Percentiles rank a stretch among this genome's conserved stretches.
phyloP scores from a whole-genome alignment of 2,888 invertebrate genomes.

The Dasypogon diadema region DNA sequence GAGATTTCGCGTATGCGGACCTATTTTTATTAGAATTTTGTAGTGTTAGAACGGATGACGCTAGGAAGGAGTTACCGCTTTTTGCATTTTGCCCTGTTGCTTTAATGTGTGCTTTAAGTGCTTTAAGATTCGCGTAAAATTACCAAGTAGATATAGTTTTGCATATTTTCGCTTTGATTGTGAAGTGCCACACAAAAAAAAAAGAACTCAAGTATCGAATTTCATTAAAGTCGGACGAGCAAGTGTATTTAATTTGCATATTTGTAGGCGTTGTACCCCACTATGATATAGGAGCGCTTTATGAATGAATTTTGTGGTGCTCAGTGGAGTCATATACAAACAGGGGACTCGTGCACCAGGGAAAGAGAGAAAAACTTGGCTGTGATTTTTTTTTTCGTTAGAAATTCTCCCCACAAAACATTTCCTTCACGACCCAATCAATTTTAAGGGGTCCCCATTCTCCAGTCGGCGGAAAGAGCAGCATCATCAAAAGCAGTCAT shows the following conservation, averaged over 20 bases:
- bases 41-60: no score
- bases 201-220: background rate
- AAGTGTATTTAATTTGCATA: background rate
- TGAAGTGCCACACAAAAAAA: background rate
- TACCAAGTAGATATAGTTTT: background rate
- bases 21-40: no score
- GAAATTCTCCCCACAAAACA: background rate
- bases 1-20: no score
- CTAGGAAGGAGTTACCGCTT: conserved; percentile 12
- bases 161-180: background rate
- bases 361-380: background rate
- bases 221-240: background rate
- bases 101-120: conserved; percentile 49
- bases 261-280: background rate
- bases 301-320: no score
- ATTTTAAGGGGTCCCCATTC: background rate
- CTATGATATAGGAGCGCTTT: no score
- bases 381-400: background rate
- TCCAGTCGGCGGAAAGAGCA: background rate
- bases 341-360: no score
- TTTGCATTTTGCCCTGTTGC: conserved; percentile 29
- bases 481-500: background rate
- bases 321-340: no score
- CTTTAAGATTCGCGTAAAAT: conserved; percentile 24
- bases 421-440: background rate